A percentile compares a stretch with the other conserved stretches of the same genome.
Evolutionary conservation across 2,888 invertebrate species (phyloP).

Genomic region (Rhodophaea formosa): DNA sequence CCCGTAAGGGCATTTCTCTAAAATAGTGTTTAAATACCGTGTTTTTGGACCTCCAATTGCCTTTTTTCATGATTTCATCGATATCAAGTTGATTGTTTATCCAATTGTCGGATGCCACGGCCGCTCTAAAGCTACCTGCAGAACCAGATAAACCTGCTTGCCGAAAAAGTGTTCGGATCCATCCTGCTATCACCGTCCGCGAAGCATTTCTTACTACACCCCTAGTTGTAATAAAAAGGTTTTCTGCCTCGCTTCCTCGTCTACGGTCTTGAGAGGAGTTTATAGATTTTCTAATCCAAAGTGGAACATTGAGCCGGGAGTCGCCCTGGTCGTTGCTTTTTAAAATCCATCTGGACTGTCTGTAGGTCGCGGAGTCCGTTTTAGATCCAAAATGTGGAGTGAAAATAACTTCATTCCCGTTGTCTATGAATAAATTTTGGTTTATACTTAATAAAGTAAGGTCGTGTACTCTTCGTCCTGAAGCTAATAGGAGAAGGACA

Average conservation of each 20-base stretch:
- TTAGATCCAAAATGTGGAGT: conserved; percentile 16
- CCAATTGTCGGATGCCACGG: conserved; percentile 9
- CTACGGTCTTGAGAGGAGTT: too few relatives aligned
- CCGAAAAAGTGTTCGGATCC: conserved; percentile 9
- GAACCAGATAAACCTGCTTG: conserved; percentile 6
- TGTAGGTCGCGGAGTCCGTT: conserved; percentile 8
- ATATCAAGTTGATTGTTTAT: not conserved
- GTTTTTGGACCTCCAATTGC: not conserved
- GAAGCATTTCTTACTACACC: conserved; percentile 5
- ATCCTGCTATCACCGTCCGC: conserved; percentile 11
- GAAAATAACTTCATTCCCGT: not conserved
- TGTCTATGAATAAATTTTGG: not conserved
- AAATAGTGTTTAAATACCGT: not conserved
- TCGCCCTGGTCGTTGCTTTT: not conserved
- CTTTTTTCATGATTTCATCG: not conserved
- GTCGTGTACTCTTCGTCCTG: conserved; percentile 15
- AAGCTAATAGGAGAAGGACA: too few relatives aligned
- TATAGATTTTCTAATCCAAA: conserved; percentile 5
- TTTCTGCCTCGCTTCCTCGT: not conserved
- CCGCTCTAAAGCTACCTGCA: conserved; percentile 4
- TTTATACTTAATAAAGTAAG: conserved; percentile 2
- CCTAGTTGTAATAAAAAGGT: conserved; percentile 11
- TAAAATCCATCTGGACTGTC: conserved; percentile 13
- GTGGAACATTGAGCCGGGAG: not conserved
- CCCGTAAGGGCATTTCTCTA: not conserved